Percentiles rank a stretch among this genome's conserved stretches.
Evolutionary conservation across 2,797 vertebrate species (phyloP).

Genomic region (Acrossocheilus fasciatus): DNA sequence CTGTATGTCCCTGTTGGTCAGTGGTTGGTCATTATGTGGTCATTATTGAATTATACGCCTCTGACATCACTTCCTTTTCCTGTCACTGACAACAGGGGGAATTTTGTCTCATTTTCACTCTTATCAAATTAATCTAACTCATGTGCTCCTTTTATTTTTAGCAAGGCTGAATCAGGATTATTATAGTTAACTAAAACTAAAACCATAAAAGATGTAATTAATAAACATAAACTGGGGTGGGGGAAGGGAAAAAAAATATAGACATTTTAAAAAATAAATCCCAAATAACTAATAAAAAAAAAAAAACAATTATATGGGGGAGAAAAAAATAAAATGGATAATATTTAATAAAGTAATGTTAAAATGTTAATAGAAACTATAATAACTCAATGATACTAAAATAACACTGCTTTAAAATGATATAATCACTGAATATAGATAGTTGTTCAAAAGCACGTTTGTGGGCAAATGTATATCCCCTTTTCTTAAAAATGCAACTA

Average conservation of each 20-base stretch:
- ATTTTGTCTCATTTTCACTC: neutral
- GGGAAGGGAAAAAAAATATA: no score
- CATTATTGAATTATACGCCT: conserved; percentile 35
- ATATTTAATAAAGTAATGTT: neutral
- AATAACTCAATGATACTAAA: neutral
- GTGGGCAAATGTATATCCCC: neutral
- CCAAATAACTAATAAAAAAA: no score
- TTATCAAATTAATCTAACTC: neutral
- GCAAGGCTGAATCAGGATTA: neutral
- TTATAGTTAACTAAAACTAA: neutral
- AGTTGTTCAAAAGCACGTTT: neutral
- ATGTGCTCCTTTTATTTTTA: neutral
- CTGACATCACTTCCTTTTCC: conserved; percentile 57
- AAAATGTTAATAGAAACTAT: neutral
- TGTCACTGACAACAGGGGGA: neutral
- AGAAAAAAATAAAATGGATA: neutral
- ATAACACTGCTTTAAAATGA: neutral
- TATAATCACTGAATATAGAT: neutral
- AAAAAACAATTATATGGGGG: neutral
- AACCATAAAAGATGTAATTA: neutral
- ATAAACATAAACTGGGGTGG: no score
- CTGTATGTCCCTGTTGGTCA: neutral
- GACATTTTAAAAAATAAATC: no score
- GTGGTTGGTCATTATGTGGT: conserved; percentile 27
- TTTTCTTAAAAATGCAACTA: no score